These are phyloP conservation scores for Thelaira solivaga DNA, from an alignment of 2,888 invertebrate species.

Conservation along the genomic window DNA sequence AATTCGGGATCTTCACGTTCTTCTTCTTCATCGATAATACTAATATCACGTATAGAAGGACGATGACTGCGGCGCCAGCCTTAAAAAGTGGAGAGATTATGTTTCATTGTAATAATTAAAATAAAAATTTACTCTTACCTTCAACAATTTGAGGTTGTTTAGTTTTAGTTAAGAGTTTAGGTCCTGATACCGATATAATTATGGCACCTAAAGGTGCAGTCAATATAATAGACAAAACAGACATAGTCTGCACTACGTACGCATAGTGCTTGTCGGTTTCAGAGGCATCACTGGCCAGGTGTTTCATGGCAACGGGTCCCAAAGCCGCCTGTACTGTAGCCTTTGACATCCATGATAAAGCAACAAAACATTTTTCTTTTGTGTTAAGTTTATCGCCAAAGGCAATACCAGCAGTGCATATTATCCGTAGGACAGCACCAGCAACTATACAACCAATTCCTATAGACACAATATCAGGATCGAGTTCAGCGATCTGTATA, in stretches of 20 bases:
- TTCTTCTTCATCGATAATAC: conserved; percentile 90
- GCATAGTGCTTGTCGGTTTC: conserved; percentile 81
- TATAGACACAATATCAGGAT: conserved; percentile 83
- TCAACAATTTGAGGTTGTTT: conserved; percentile 83
- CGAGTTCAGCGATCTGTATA: conserved; percentile 82
- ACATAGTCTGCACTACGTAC: conserved; percentile 84
- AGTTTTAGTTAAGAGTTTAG: conserved; percentile 86
- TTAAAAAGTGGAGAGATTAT: conserved; percentile 60
- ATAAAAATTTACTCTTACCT: conserved; percentile 76
- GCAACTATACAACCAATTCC: conserved; percentile 84
- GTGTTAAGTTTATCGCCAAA: conserved; percentile 88
- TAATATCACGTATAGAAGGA: conserved; percentile 90
- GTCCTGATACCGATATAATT: conserved; percentile 87
- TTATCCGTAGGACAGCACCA: conserved; percentile 82
- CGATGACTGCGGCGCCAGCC: conserved; percentile 89
- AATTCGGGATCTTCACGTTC: conserved; percentile 80
- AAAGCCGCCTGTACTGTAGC: conserved; percentile 97
- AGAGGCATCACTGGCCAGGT: conserved; percentile 78
- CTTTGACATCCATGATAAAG: conserved; percentile 96
- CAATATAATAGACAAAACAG: conserved; percentile 88
- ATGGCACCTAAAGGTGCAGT: conserved; percentile 92
- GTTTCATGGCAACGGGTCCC: conserved; percentile 86
- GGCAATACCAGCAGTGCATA: conserved; percentile 83
- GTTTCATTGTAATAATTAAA: neutral
- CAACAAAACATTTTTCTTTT: conserved; percentile 94